Percentiles rank a stretch among this genome's conserved stretches.
These are phyloP conservation scores for Sigmodon hispidus DNA, from an alignment of 2,113 vertebrate genomes.

Conservation along the genomic window DNA sequence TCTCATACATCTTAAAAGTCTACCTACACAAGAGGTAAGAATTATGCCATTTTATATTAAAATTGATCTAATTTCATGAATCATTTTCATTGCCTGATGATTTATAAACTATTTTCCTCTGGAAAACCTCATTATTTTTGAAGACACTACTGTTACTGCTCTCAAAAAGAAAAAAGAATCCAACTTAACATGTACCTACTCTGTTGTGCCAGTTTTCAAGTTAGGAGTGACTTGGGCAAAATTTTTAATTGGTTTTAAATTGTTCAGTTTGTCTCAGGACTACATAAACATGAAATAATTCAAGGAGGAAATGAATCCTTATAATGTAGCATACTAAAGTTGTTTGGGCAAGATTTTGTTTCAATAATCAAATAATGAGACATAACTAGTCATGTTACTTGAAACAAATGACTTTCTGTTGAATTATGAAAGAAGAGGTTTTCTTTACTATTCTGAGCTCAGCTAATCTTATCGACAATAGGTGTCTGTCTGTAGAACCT, in stretches of 20 bases:
- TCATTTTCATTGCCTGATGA: constrained; percentile 75
- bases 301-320: constrained; percentile 70
- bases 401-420: constrained; percentile 80
- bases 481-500: constrained; percentile 60
- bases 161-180: constrained; percentile 16
- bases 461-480: constrained; percentile 77
- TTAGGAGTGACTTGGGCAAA: constrained; percentile 68
- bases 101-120: constrained; percentile 67
- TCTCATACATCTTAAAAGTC: constrained; percentile 79
- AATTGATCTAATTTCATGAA: constrained; percentile 81
- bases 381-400: constrained; percentile 81
- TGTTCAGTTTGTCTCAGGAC: constrained; percentile 71
- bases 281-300: constrained; percentile 75
- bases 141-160: constrained; percentile 39
- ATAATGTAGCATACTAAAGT: constrained; percentile 61
- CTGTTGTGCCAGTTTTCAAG: constrained; percentile 64
- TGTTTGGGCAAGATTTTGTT: constrained; percentile 52
- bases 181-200: constrained; percentile 56
- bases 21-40: constrained; percentile 79
- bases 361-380: constrained; percentile 81
- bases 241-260: constrained; percentile 77
- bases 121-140: constrained; percentile 73
- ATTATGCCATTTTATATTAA: constrained; percentile 78
- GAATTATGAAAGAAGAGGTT: constrained; percentile 80
- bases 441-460: constrained; percentile 79